Evolutionary conservation across 2,113 vertebrate species (phyloP), one percentile per base, ranked within the genome.

Genomic region (Gobiocypris rarus): DNA sequence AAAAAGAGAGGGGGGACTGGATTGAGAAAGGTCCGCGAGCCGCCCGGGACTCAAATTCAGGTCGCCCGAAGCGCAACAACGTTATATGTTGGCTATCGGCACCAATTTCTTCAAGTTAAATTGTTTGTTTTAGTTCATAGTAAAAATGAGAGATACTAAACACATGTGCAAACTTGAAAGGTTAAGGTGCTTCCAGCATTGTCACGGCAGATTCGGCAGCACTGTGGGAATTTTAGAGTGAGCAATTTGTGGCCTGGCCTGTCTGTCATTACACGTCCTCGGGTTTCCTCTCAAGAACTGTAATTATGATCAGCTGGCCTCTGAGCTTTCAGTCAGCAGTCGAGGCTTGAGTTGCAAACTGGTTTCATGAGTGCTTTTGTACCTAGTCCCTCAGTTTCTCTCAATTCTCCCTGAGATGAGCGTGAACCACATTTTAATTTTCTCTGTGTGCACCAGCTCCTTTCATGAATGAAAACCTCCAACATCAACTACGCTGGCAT

Each of bases 241-340:
- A n/a, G 0, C 19, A 38, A 15, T 59, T 24, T 43, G 56, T 61
- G 65, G 24, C 56, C 34, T 59, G 26, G 52, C n/a, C 58, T 38
- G 61, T 71, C 85, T 67, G 83, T 86, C 52, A 86, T 80, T 74
- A 74, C 59, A 76, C 1, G 8, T 83, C 76, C 71, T 77, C 28
- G 48, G 61, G 77, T 77, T 86, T 88, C 87, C 52, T 76, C 82
- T 73, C 0, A 45, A 58, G 48, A 45, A 59, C 71, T 70, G 70
- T 50, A 81, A 54, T 83, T 81, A 54, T 52, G 54, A 63, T 48
- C 56, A 67, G 28, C 31, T 75, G 43, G 63, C 34, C 52, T 77
- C 50, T 86, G 43, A 26, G 26, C 17, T 75, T 86, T 75, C 81
- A n/a, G 59, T 52, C 69, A 38, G 58, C 41, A 22, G 54, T 22